These are phyloP conservation scores for Apamea sordens DNA, from an alignment of 2,888 invertebrate species.

Conservation along the genomic window DNA sequence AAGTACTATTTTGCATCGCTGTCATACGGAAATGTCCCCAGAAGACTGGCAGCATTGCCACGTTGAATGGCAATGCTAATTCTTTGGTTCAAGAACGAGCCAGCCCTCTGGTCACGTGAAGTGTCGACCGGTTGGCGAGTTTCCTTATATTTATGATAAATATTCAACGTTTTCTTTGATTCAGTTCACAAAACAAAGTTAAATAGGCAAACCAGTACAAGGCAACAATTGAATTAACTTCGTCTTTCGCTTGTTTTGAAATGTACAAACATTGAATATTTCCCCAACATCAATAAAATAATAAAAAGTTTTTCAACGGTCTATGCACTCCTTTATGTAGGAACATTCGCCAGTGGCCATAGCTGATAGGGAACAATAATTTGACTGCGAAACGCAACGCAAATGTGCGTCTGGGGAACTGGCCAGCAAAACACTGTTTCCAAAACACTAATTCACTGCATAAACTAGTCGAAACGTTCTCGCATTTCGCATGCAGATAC, in stretches of 20 bases:
- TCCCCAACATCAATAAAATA: slow-evolving; percentile 22
- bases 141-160: not conserved
- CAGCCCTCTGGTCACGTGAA: not conserved
- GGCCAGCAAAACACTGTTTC: slow-evolving; percentile 50
- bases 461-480: slow-evolving; percentile 68
- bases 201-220: not conserved
- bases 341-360: slow-evolving; percentile 2
- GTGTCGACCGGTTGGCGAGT: not conserved
- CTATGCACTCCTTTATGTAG: slow-evolving; percentile 10
- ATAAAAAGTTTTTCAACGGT: slow-evolving; percentile 24
- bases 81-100: not conserved
- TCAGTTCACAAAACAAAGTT: not conserved
- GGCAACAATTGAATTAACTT: slow-evolving; percentile 2
- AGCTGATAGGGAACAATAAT: slow-evolving; percentile 46
- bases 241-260: not conserved
- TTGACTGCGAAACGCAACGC: slow-evolving; percentile 50
- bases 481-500: slow-evolving; percentile 66
- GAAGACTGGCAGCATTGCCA: not conserved
- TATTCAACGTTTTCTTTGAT: not conserved
- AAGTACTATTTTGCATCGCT: not conserved
- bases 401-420: slow-evolving; percentile 59
- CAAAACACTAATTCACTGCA: slow-evolving; percentile 65
- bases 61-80: not conserved
- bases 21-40: not conserved
- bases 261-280: slow-evolving; percentile 22